These are phyloP conservation scores for Anniella stebbinsi DNA, from an alignment of 2,797 vertebrate species.

Conservation along the genomic window DNA sequence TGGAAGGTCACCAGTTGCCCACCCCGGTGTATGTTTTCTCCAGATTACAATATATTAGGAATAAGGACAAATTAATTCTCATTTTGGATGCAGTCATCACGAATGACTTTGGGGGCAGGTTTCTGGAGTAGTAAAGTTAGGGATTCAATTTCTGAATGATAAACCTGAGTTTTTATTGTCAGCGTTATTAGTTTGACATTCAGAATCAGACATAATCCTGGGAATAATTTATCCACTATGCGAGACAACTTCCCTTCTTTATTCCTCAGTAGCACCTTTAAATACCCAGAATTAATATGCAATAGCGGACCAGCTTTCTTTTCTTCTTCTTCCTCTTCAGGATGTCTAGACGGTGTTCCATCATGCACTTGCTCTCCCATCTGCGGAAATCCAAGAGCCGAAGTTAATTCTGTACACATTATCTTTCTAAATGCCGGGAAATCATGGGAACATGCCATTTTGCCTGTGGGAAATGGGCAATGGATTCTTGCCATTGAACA, in stretches of 20 bases:
- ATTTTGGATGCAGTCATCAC: conserved; percentile 23
- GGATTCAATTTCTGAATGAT: conserved; percentile 26
- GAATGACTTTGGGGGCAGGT: background rate
- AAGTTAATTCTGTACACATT: background rate
- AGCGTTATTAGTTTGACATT: background rate
- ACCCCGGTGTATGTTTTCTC: background rate
- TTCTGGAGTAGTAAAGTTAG: conserved; percentile 23
- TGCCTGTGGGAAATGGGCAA: background rate
- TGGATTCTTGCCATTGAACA: conserved; percentile 17
- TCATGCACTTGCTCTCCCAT: background rate
- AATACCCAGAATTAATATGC: background rate
- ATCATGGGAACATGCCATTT: conserved; percentile 15
- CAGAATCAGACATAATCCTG: background rate
- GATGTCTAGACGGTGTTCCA: background rate
- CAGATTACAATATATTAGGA: background rate
- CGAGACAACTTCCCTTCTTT: conserved; percentile 20
- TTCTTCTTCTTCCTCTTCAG: background rate
- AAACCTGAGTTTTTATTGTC: background rate
- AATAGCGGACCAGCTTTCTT: background rate
- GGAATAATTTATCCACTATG: conserved; percentile 36
- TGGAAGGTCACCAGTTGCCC: no score
- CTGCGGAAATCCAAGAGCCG: conserved; percentile 6
- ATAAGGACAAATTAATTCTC: background rate
- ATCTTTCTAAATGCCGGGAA: conserved; percentile 8
- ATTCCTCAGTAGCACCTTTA: conserved; percentile 19